Base-by-base conservation (phyloP, 2,888 invertebrate species). In the Schizotus pectinicornis region DNA sequence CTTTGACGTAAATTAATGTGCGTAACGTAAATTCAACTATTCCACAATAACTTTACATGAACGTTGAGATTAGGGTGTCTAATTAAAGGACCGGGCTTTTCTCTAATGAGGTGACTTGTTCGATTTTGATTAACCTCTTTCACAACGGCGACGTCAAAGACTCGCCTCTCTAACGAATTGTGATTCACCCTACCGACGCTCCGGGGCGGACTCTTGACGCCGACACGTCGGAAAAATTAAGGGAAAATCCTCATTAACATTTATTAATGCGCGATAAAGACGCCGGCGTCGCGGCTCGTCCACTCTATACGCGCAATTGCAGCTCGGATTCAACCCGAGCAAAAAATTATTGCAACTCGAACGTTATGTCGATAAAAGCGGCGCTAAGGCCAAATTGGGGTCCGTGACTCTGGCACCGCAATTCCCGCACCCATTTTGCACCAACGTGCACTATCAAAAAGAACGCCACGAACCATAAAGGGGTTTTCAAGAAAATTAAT, bases 1-100 rank as follows among this genome's bases (percentile, higher is more conserved):
- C 78, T 79, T 79, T 79, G 80, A 80, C 79, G 77, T 79, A 77
- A 79, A 80, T 80, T 80, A 79, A 80, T 80, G 80, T 79, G 79
- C 79, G 78, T 79, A 74, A 71, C 77, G 77, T 76, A 79, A 78
- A 79, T 80, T 79, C 77, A 78, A 79, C 79, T 80, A 79, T 80
- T 79, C 76, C 68, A 72, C 77, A 74, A 78, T 79, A 76, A 79
- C 78, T 79, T 78, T 71, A 71, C 75, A 75, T 73, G 73, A 75
- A 74, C 73, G 73, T 63, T 63, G 72, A 74, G 76, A 76, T 76
- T 76, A 74, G 69, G 47, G 33, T 22, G 32, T 31, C 70, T 75
- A 75, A 74, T 75, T 75, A 74, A 70, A 72, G 67, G 59, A 46
- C 61, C 67, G 67, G 69, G 65, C 61, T 65, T 50, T 56, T 46